Conservation (phyloP, 2,113 vertebrate genomes). For the Romanogobio albipinnatus region DNA sequence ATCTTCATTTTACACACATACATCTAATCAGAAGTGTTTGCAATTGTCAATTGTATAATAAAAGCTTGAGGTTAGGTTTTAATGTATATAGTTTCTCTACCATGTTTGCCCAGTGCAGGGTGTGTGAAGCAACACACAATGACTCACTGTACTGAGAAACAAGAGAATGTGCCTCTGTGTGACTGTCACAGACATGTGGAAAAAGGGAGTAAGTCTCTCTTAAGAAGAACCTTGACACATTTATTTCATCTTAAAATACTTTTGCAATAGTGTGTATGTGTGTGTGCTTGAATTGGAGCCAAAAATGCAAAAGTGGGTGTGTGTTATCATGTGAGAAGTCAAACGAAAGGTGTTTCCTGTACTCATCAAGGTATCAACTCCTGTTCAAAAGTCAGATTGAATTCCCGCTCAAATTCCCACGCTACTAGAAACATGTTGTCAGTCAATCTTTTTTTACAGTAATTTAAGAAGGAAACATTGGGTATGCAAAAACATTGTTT, state of each 20-base stretch:
- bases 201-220: not conserved
- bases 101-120: slow-evolving; percentile 32
- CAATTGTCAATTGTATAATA: too few species aligned
- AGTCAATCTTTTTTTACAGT: too few species aligned
- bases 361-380: not conserved
- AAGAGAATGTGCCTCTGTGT: slow-evolving; percentile 48
- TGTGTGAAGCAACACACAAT: slow-evolving; percentile 62
- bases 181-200: slow-evolving; percentile 58
- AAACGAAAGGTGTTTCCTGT: not conserved
- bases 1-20: too few species aligned
- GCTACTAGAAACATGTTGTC: not conserved
- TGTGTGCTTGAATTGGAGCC: not conserved
- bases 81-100: slow-evolving; percentile 10
- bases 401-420: not conserved
- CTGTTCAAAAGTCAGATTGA: not conserved
- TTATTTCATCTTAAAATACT: slow-evolving; percentile 62
- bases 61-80: too few species aligned
- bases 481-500: not conserved
- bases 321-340: not conserved
- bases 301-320: slow-evolving; percentile 25
- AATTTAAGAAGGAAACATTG: not conserved
- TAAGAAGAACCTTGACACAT: slow-evolving; percentile 52
- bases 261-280: slow-evolving; percentile 59
- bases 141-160: slow-evolving; percentile 53
- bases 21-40: too few species aligned